Evolutionary conservation across 1,140 invertebrate species (phyloP), one percentile per base, ranked within the genome.

Genomic region (Drosophila kepulauana): DNA sequence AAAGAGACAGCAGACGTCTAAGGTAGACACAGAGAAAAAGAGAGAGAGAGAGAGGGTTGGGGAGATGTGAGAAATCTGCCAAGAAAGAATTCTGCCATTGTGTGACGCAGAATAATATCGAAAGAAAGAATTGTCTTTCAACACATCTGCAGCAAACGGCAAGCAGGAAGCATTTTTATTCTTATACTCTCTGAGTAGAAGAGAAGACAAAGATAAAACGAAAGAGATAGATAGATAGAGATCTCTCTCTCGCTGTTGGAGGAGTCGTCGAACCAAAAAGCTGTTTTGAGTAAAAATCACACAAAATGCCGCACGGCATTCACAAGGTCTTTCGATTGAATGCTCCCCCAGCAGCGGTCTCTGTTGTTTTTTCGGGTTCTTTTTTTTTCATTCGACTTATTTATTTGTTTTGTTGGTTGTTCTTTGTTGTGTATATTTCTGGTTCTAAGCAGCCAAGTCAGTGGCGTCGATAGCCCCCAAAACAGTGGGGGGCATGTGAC

Each of bases 241-340:
- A 16, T 48, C 45, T 48, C 16, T 48, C 1, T 16, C 33, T 64
- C 16, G 5, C 2, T 13, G n/a, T 38, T 28, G 35, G 8, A 20
- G 38, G 1, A 33, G 51, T 54, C 51, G 51, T 8, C 51, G 51
- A 54, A 54, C 51, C 28, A 54, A 54, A 54, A 54, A 54, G 51
- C n/a, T 54, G 25, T 30, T 38, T 38, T 38, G 28, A 54, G 28
- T 15, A 7, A 33, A 51, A 77, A 66, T 11, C 68, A 82, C 73
- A 71, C 61, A 71, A 82, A 76, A 71, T 67, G 65, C 72, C 76
- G 57, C 67, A 79, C 79, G 79, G 80, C 84, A 75, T 88, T 87
- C 67, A 68, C 84, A 87, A 87, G 82, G 82, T 87, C 84, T 80
- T 84, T 51, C 41, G 77, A 54, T 72, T 65, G 68, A 67, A 38